phyloP scores from a whole-genome alignment of 2,113 vertebrate genomes.

The Pongo pygmaeus region DNA sequence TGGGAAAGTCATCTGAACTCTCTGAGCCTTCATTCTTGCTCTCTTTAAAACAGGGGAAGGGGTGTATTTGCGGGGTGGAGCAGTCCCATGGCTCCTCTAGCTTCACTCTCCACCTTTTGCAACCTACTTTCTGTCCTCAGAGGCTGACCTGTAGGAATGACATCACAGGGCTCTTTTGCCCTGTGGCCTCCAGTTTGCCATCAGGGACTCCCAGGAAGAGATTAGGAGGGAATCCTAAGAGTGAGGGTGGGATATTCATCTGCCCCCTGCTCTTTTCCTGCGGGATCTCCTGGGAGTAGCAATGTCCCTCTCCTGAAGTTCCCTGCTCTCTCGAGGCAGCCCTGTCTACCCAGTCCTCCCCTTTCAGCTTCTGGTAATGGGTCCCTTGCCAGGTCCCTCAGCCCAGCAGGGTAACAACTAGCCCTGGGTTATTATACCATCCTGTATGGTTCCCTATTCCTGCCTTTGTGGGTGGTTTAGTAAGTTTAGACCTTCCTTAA shows the following conservation, averaged over 20 bases:
- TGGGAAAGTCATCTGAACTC: not conserved
- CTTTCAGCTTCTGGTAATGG: not conserved
- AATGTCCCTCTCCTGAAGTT: not conserved
- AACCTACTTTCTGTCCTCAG: not conserved
- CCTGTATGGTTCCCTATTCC: not conserved
- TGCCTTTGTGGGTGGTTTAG: not conserved
- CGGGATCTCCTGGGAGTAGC: not conserved
- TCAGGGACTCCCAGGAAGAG: not conserved
- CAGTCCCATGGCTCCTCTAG: too few relatives aligned
- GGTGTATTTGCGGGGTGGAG: rapidly evolving
- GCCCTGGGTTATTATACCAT: not conserved
- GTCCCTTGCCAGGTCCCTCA: not conserved
- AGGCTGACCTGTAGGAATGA: not conserved
- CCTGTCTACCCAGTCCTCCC: not conserved
- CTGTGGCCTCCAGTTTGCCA: not conserved
- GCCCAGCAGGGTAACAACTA: not conserved
- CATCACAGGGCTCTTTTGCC: not conserved
- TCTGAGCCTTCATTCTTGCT: not conserved
- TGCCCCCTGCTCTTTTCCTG: not conserved
- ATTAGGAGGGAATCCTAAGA: not conserved
- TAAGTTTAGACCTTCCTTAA: not conserved
- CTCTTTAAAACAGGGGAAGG: too few relatives aligned
- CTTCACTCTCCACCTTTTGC: not conserved
- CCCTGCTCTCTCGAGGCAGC: not conserved
- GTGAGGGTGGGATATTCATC: not conserved